Percentiles rank a stretch among this genome's conserved stretches.
Conservation (phyloP, 1,140 invertebrate species). For the Spodoptera litura region DNA sequence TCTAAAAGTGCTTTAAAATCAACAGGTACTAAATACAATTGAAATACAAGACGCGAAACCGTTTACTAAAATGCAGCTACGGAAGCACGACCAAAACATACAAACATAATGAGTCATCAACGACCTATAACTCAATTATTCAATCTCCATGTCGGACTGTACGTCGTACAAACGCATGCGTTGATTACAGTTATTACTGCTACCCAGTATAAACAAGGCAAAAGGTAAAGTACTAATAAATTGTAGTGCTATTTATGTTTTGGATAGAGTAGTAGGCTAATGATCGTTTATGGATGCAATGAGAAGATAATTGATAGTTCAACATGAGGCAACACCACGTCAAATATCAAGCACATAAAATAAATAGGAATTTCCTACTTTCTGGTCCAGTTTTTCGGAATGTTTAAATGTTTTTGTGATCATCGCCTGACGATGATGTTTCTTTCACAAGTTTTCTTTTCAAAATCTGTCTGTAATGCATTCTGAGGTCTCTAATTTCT, state of each 20-base stretch:
- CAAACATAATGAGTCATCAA: constrained; percentile 11
- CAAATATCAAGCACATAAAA: too few species aligned
- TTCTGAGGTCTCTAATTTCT: background rate
- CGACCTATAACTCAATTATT: constrained; percentile 22
- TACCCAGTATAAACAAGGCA: constrained; percentile 23
- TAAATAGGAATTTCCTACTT: too few species aligned
- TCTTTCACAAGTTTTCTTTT: too few species aligned
- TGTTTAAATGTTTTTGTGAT: too few species aligned
- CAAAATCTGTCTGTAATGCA: too few species aligned
- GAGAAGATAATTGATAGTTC: background rate
- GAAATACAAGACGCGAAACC: too few species aligned
- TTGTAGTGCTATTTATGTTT: background rate
- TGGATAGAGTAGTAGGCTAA: background rate
- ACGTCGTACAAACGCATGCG: constrained; percentile 15
- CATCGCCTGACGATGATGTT: too few species aligned
- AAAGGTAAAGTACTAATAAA: constrained; percentile 18
- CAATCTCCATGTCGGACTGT: constrained; percentile 3
- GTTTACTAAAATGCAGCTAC: background rate
- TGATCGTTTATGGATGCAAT: background rate
- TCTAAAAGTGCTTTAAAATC: too few species aligned
- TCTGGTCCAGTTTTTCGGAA: too few species aligned
- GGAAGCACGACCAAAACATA: constrained; percentile 4
- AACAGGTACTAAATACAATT: too few species aligned
- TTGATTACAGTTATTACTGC: constrained; percentile 25
- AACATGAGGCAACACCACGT: too few species aligned